These are phyloP conservation scores for Automeris io DNA, from an alignment of 2,888 invertebrate species.

Conservation along the genomic window DNA sequence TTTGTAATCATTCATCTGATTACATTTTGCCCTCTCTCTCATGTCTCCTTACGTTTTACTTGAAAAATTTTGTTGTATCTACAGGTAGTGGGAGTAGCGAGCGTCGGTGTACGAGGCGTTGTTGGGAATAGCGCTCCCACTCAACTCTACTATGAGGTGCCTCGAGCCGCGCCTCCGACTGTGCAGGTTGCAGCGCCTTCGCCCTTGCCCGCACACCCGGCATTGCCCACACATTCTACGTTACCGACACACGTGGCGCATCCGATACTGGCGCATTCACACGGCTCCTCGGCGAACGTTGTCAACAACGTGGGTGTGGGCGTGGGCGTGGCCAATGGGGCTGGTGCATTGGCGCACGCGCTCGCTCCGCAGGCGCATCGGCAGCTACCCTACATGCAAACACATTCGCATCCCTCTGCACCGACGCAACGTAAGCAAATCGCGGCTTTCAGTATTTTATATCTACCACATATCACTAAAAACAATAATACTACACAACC, in stretches of 20 bases:
- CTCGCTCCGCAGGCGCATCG: conserved; percentile 59
- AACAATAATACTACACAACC: no score
- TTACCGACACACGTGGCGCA: conserved; percentile 9
- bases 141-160: conserved; percentile 68
- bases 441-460: neutral
- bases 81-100: conserved; percentile 59
- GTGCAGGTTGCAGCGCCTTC: conserved; percentile 14
- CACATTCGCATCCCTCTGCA: conserved; percentile 16
- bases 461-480: neutral
- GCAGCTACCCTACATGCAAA: conserved; percentile 31
- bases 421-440: conserved; percentile 25
- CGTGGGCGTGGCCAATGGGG: conserved; percentile 24
- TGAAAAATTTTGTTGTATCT: neutral
- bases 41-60: no score
- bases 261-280: conserved; percentile 5
- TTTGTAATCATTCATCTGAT: no score
- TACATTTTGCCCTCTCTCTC: no score
- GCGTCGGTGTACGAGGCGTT: conserved; percentile 50
- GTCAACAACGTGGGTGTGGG: neutral
- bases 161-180: conserved; percentile 25
- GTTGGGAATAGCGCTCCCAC: conserved; percentile 66
- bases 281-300: neutral
- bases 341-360: conserved; percentile 39
- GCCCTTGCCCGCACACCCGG: conserved; percentile 9
- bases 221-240: conserved; percentile 4